Base-by-base conservation (phyloP, 2,113 vertebrate species). In the Cygnus atratus region DNA sequence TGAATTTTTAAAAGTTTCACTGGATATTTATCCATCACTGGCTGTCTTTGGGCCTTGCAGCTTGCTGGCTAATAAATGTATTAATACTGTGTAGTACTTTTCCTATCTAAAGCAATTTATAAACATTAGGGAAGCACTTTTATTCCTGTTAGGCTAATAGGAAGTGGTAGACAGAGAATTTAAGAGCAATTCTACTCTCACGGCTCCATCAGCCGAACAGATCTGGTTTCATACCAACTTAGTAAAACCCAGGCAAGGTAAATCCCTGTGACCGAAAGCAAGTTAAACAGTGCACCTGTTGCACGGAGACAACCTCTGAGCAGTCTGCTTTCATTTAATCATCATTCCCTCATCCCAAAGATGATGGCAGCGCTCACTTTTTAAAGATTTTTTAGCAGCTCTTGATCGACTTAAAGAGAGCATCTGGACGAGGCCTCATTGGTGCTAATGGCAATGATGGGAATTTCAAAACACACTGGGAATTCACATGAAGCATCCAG, bases 1-100 rank as follows among this genome's bases (percentile, higher is more conserved):
- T 96, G 92, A 92, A 94, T 97, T 94, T 96, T 96, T 94, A 46
- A 96, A 83, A 75, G 28, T 95, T 96, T 92, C 29, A 6, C 93
- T 80, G 90, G 90, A 5, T 96, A 94, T 96, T 96, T 97, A 83
- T 95, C 31, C 77, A 62, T 75, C 10, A 1, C 65, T 72, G 76
- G 37, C 82, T 25, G 0, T 93, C 93, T 88, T 43, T 20, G 70
- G 75, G 46, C 79, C 83, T 86, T 26, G 90, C 71, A 80, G 96
- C 85, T 63, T 2, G 52, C 57, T 73, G 54, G 88, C 37, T 95
- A 88, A 93, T 95, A 88, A 93, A 93, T 96, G 87, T 39, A 57
- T 94, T 92, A 91, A 84, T 96, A 78, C 79, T 35, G 5, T 3
- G 26, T 33, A 24, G 79, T 39, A 37, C 83, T 94, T 88, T 57